Conservation (phyloP, 2,797 vertebrate genomes). For the Siniperca undulata region DNA sequence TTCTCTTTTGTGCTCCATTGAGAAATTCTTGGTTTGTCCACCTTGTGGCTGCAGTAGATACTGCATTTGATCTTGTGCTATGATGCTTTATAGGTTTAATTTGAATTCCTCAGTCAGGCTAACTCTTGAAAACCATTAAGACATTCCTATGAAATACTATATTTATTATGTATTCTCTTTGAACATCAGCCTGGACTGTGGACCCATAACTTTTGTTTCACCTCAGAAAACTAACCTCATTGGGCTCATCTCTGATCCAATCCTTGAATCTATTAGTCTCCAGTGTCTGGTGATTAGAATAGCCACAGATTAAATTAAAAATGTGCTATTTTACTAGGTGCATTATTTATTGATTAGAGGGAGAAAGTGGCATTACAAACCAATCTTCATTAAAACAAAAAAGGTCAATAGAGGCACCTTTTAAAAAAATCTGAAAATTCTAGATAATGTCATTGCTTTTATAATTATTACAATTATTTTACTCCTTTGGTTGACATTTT, state of each 20-base stretch:
- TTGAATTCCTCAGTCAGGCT: neutral
- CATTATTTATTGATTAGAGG: neutral
- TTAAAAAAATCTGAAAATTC: too few species aligned
- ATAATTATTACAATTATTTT: neutral
- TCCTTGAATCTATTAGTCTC: neutral
- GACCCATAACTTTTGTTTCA: neutral
- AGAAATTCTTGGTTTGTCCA: neutral
- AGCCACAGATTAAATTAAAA: neutral
- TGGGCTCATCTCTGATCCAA: neutral
- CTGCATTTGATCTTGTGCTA: neutral
- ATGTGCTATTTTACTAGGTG: neutral
- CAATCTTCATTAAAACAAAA: neutral
- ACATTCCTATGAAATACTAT: too few species aligned
- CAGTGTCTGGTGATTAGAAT: neutral
- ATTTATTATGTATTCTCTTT: neutral
- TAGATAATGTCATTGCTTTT: neutral
- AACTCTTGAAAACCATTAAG: neutral
- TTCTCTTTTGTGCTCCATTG: neutral
- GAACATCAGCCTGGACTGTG: neutral
- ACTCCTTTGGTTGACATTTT: neutral
- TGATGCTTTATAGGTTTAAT: neutral
- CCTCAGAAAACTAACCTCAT: neutral
- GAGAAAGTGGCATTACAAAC: neutral
- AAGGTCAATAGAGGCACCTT: too few species aligned
- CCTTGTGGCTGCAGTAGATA: constrained; percentile 29